Conservation (phyloP, 2,888 invertebrate species). For the Mantis religiosa region DNA sequence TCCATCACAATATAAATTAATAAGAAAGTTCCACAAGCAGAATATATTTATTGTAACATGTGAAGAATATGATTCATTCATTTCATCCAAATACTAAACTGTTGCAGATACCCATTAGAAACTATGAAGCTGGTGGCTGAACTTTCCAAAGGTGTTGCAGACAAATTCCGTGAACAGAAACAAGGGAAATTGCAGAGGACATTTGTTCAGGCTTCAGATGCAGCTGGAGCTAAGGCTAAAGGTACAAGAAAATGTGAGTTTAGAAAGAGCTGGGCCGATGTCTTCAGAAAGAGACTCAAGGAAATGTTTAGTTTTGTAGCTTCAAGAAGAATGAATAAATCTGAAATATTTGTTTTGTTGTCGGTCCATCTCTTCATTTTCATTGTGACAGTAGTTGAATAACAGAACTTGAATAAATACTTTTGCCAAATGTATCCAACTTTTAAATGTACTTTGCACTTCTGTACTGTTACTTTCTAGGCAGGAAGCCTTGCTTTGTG, state of each 20-base stretch:
- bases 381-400: no score
- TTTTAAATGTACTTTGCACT: no score
- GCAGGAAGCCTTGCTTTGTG: no score
- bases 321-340: not conserved
- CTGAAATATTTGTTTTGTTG: not conserved
- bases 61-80: no score
- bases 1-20: no score
- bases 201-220: conserved; percentile 72
- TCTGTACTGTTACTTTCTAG: no score
- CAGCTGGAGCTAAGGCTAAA: conserved; percentile 72
- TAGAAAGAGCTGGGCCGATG: not conserved
- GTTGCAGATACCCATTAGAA: conserved; percentile 68
- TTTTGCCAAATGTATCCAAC: no score
- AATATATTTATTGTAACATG: no score
- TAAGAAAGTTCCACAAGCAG: no score
- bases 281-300: not conserved
- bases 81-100: conserved; percentile 16
- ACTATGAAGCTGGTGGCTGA: conserved; percentile 75
- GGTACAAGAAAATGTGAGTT: conserved; percentile 44
- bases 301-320: not conserved
- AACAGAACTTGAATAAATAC: no score
- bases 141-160: conserved; percentile 69
- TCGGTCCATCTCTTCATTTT: not conserved
- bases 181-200: conserved; percentile 64
- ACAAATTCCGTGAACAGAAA: conserved; percentile 63